Conservation (phyloP, 2,113 vertebrate species). For the Alectura lathami region DNA sequence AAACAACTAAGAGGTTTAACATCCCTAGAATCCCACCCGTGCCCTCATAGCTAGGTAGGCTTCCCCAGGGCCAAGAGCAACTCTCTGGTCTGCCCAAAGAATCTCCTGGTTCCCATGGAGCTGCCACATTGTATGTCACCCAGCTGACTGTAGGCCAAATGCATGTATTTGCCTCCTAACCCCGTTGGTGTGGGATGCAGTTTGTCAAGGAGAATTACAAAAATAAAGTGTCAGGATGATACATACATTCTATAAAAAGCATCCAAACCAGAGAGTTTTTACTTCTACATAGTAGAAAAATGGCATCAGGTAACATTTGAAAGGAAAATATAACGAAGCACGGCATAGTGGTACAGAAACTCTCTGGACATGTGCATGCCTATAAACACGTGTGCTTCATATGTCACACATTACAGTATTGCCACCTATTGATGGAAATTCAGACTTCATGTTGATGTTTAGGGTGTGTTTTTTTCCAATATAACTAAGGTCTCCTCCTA, state of each 20-base stretch:
- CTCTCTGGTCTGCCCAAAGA: not conserved
- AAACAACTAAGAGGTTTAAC: not conserved
- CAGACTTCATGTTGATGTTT: not conserved
- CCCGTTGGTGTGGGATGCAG: not conserved
- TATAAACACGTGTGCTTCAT: accelerated
- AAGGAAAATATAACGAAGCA: not conserved
- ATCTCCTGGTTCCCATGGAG: not conserved
- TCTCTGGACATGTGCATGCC: not conserved
- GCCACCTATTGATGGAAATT: slow-evolving; percentile 57
- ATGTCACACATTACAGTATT: slow-evolving; percentile 22
- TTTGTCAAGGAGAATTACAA: not conserved
- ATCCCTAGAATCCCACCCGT: accelerated
- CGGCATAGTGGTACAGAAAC: no score
- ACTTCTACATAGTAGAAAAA: not conserved
- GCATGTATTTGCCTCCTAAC: not conserved
- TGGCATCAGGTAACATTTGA: not conserved
- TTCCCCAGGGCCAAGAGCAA: not conserved
- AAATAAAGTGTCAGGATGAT: not conserved
- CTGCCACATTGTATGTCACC: accelerated
- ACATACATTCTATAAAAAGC: not conserved
- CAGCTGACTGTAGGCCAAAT: not conserved
- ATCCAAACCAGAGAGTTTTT: not conserved
- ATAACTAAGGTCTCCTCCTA: not conserved
- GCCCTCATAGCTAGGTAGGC: not conserved
- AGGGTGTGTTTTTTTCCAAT: not conserved